phyloP scores from a whole-genome alignment of 2,888 invertebrate genomes.

The Cryptosula pallasiana region DNA sequence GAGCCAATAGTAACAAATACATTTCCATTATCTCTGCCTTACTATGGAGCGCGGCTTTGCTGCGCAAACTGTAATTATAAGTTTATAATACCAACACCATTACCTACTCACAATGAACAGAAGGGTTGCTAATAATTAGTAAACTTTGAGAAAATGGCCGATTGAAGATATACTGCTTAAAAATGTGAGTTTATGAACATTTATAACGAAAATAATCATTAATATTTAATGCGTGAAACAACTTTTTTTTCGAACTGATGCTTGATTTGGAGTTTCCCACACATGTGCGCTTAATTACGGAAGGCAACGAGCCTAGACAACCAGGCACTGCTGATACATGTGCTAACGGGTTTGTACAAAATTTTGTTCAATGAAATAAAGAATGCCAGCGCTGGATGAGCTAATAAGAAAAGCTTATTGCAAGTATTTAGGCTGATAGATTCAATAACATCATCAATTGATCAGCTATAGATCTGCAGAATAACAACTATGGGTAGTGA shows the following conservation, averaged over 20 bases:
- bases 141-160: too few species aligned
- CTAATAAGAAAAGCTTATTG: neutral
- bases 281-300: neutral
- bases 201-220: too few species aligned
- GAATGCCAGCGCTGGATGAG: conserved; percentile 5
- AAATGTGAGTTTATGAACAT: too few species aligned
- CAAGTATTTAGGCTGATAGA: neutral
- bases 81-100: too few species aligned
- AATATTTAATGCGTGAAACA: too few species aligned
- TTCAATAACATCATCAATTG: conserved; percentile 17
- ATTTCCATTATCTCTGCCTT: too few species aligned
- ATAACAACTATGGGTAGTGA: neutral
- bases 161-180: too few species aligned
- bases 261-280: neutral
- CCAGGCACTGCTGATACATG: neutral
- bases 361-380: conserved; percentile 10
- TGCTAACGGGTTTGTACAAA: neutral
- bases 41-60: too few species aligned
- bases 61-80: too few species aligned
- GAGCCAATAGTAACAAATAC: too few species aligned
- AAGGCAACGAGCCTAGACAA: neutral
- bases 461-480: neutral
- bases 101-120: too few species aligned
- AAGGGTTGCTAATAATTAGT: too few species aligned
- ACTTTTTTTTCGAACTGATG: neutral